Evolutionary conservation across 2,888 invertebrate genomes (phyloP).

Genomic region (Drosophila monieri): DNA sequence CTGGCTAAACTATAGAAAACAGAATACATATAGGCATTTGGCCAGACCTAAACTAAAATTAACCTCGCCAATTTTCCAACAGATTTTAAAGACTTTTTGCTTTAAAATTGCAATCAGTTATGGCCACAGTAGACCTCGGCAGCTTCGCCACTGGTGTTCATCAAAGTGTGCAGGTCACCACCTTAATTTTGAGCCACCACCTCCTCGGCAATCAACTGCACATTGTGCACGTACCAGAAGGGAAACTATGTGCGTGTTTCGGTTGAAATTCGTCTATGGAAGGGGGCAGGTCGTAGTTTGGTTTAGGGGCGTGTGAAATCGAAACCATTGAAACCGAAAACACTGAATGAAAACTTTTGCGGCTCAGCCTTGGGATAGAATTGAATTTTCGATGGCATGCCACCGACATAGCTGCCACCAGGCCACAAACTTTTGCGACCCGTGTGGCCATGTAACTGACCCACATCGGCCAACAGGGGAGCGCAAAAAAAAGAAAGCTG

Average conservation of each 20-base stretch:
- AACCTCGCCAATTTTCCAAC: constrained; percentile 4
- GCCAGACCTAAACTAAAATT: constrained; percentile 41
- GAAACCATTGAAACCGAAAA: constrained; percentile 74
- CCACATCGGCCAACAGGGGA: constrained; percentile 55
- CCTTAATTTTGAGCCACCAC: constrained; percentile 1
- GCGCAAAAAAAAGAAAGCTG: neutral
- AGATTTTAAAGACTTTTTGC: constrained; percentile 9
- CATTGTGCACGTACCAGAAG: constrained; percentile 40
- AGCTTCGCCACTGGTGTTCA: constrained; percentile 12
- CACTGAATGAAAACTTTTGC: constrained; percentile 69
- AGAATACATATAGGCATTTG: neutral
- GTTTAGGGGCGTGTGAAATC: constrained; percentile 68
- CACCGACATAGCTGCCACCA: neutral
- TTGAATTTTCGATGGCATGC: constrained; percentile 66
- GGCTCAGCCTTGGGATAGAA: constrained; percentile 65
- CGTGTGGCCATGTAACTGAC: constrained; percentile 68
- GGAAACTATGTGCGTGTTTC: constrained; percentile 41
- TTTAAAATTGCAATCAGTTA: constrained; percentile 2
- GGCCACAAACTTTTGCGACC: constrained; percentile 52
- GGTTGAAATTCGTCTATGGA: constrained; percentile 23
- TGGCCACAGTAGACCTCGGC: neutral
- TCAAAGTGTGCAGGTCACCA: constrained; percentile 28
- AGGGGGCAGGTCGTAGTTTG: neutral
- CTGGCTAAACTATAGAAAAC: constrained; percentile 3
- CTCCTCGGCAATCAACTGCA: constrained; percentile 41